Evolutionary conservation across 2,797 vertebrate genomes (phyloP).

Genomic region (Pitangus sulphuratus): DNA sequence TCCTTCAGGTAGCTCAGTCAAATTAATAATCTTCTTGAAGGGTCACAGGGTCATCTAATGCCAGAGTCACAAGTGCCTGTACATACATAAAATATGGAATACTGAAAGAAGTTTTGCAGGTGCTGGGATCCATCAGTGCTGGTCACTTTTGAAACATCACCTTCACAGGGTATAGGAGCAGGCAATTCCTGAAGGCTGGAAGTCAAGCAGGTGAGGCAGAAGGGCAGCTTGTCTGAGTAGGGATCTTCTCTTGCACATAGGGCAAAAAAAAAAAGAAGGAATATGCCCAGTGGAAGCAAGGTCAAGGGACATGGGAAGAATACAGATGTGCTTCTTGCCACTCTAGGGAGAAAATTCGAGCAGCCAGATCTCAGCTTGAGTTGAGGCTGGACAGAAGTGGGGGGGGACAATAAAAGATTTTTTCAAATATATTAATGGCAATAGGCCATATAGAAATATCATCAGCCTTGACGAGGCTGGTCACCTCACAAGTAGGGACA

Average conservation of each 20-base stretch:
- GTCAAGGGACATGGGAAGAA: neutral
- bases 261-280: neutral
- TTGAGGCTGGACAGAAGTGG: neutral
- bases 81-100: neutral
- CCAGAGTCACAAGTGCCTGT: neutral
- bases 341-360: neutral
- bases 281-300: neutral
- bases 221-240: neutral
- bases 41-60: neutral
- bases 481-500: neutral
- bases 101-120: neutral
- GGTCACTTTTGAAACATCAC: neutral
- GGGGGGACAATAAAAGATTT: neutral
- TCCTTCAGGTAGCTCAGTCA: neutral
- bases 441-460: neutral
- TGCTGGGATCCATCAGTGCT: neutral
- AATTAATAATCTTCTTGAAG: conserved; percentile 17
- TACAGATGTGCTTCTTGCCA: neutral
- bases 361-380: neutral
- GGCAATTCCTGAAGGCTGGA: neutral
- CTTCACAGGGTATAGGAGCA: neutral
- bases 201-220: neutral
- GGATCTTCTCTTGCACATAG: neutral
- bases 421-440: neutral
- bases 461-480: neutral